Percentiles rank a stretch among this genome's conserved stretches.
Evolutionary conservation across 2,888 invertebrate genomes (phyloP).

Genomic region (Cheilosia vulpina): DNA sequence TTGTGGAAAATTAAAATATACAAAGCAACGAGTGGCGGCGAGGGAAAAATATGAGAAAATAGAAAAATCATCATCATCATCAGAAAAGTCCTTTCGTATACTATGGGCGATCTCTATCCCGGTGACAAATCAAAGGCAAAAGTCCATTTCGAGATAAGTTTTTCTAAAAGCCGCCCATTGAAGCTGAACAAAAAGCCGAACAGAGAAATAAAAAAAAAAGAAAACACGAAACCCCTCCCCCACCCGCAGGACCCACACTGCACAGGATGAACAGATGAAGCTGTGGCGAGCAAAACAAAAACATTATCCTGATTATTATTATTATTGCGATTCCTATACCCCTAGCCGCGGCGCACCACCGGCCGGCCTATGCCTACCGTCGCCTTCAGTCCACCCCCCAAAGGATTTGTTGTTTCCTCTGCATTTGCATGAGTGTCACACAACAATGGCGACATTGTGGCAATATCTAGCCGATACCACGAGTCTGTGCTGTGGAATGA

Average conservation of each 20-base stretch:
- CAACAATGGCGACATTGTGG: constrained; percentile 75
- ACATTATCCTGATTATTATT: constrained; percentile 75
- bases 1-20: constrained; percentile 74
- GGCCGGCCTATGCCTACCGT: constrained; percentile 27
- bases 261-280: constrained; percentile 24
- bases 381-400: constrained; percentile 13
- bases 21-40: constrained; percentile 50
- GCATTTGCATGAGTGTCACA: constrained; percentile 75
- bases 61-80: constrained; percentile 47
- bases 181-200: constrained; percentile 71
- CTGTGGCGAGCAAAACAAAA: constrained; percentile 73
- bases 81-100: constrained; percentile 45
- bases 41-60: constrained; percentile 7
- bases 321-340: constrained; percentile 66
- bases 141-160: constrained; percentile 74
- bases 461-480: constrained; percentile 71
- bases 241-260: background rate
- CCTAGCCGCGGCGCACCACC: constrained; percentile 9
- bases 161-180: constrained; percentile 71
- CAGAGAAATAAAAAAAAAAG: background rate
- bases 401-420: constrained; percentile 71
- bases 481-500: constrained; percentile 13
- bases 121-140: constrained; percentile 75
- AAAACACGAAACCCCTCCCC: background rate
- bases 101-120: constrained; percentile 59